A percentile compares a stretch with the other conserved stretches of the same genome.
Conservation (phyloP, 2,113 vertebrate species). For the Lathamus discolor region DNA sequence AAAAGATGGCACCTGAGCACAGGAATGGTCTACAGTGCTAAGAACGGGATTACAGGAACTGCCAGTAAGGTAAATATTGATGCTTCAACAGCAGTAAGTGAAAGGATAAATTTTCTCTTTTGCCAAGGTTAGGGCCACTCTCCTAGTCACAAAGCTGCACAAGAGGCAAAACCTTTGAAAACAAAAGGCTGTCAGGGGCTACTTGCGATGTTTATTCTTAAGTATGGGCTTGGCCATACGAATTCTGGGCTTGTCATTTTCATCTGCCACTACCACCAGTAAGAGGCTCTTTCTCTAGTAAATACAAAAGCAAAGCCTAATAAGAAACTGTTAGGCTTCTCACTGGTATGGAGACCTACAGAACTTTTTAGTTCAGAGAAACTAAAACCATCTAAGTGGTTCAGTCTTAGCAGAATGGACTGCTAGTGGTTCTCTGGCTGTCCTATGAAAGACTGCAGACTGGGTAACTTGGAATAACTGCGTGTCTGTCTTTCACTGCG, state of each 20-base stretch:
- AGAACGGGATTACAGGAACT: neutral
- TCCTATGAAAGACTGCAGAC: neutral
- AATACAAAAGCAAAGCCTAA: neutral
- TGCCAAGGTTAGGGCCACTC: neutral
- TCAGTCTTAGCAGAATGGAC: neutral
- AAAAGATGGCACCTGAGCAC: neutral
- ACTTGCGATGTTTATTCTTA: neutral
- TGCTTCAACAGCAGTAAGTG: neutral
- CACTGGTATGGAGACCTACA: neutral
- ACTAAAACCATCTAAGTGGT: neutral
- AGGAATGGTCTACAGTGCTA: neutral
- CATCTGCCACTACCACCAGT: neutral
- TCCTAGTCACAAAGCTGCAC: neutral
- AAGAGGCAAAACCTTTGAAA: neutral
- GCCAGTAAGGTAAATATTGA: neutral
- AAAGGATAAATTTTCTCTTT: neutral
- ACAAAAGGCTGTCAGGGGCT: slow-evolving; percentile 1
- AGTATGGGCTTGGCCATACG: neutral
- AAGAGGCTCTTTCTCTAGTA: neutral
- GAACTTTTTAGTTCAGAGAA: neutral
- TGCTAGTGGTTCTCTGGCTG: neutral
- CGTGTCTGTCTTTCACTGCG: neutral
- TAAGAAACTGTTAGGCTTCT: neutral
- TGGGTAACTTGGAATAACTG: neutral
- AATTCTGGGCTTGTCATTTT: neutral